Base-by-base conservation (phyloP, 2,888 invertebrate genomes). In the Orthosia gracilis region DNA sequence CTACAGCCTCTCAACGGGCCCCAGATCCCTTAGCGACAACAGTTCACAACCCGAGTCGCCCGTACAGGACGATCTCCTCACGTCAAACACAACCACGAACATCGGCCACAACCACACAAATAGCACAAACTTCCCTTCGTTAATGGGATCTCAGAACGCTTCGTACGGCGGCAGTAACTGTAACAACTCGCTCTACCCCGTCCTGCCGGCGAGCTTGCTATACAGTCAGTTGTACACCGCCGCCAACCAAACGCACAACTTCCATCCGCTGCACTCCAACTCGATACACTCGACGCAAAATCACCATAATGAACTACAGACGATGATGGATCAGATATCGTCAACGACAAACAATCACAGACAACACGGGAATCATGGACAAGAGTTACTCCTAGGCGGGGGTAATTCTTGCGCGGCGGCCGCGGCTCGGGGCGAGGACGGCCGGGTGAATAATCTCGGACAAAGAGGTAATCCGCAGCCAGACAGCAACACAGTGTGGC, bases 171-270 rank as follows among this genome's bases (percentile, higher is more conserved):
- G 96, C 83, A 95, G 96, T 84, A 98, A 97, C 86, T 98, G 97
- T 89, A 98, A 98, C 92, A 98, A 98, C 85, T 98, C 98, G 0
- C 92, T 98, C 0, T 98, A 98, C 89, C 98, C 98, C 0, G 98
- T 98, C 7, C 94, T 98, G 52, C 98, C 98, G 3, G 98, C 98
- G 2, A 98, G 98, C 87, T 95, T 98, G 81, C 95, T 98, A 4
- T 98, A 98, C 94, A 98, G 98, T 12, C 98, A 98, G 90, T 93
- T 98, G 26, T 98, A 98, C 87, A 98, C 98, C 5, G 98, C 98
- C 0, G 98, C 98, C 58, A 98, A 98, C 89, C 98, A 98, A 90
- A 97, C 97, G 26, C 98, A 98, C 87, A 97, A 98, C 88, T 98
- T 98, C 89, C 98, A 98, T 89, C 97, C 97, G 4, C 94, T 98